These are phyloP conservation scores for Thera britannica DNA, from an alignment of 2,888 invertebrate genomes.

Conservation along the genomic window DNA sequence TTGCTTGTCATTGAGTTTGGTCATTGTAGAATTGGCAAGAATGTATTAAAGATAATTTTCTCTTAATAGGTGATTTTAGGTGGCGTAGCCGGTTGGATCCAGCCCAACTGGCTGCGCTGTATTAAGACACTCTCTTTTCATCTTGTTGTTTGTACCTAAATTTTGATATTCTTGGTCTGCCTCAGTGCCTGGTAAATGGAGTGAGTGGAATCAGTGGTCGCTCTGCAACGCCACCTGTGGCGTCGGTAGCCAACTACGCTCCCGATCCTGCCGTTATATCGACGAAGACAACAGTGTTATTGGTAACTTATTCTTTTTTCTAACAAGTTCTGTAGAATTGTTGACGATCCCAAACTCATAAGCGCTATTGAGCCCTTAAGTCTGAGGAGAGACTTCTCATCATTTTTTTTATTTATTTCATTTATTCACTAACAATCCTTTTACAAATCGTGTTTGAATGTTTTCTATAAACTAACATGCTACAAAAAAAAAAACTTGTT, in stretches of 20 bases:
- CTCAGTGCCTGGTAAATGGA: slow-evolving; percentile 82
- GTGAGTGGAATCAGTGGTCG: slow-evolving; percentile 73
- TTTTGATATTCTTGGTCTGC: slow-evolving; percentile 20
- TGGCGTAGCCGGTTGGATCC: not conserved
- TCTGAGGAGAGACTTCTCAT: too few species aligned
- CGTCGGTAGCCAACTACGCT: slow-evolving; percentile 65
- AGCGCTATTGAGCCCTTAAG: too few species aligned
- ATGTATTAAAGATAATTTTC: not conserved
- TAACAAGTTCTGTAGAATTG: too few species aligned
- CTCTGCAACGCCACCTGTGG: slow-evolving; percentile 80
- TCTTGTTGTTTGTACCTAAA: not conserved
- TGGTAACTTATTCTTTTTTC: slow-evolving; percentile 45
- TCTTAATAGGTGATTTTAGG: not conserved
- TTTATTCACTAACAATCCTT: too few species aligned
- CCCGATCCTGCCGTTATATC: slow-evolving; percentile 67
- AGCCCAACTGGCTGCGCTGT: not conserved
- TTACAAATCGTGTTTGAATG: too few species aligned
- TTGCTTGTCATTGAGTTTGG: too few species aligned
- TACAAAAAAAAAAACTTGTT: too few species aligned
- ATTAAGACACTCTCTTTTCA: not conserved
- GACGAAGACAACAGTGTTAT: slow-evolving; percentile 62
- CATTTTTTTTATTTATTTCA: too few species aligned
- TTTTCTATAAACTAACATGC: too few species aligned
- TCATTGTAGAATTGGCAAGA: too few species aligned
- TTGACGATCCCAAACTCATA: too few species aligned